Conservation (phyloP, 2,113 vertebrate genomes). For the Antechinus stuartii region DNA sequence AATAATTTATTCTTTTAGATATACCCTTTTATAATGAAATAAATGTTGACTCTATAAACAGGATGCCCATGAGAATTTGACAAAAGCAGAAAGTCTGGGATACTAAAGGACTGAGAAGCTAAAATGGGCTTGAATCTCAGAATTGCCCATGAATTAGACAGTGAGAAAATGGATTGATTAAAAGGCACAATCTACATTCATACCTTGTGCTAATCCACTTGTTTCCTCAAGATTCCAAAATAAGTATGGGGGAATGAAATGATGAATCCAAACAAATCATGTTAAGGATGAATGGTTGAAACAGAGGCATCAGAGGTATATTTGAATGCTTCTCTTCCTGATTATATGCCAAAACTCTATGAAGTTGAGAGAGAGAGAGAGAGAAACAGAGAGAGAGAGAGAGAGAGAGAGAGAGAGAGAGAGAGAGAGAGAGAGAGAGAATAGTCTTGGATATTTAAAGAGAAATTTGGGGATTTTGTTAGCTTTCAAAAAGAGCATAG, state of each 20-base stretch:
- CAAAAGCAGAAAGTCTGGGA: neutral
- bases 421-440: too few species aligned
- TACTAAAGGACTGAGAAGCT: conserved; percentile 27
- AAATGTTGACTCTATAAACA: neutral
- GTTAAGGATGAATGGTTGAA: neutral
- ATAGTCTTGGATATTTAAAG: too few species aligned
- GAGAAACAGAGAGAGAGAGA: too few species aligned
- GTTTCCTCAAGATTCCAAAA: neutral
- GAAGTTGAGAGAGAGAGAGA: neutral
- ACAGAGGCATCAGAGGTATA: neutral
- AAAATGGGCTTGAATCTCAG: conserved; percentile 30
- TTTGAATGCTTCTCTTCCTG: neutral
- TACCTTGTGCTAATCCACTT: neutral
- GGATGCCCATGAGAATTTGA: neutral
- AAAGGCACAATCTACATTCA: neutral
- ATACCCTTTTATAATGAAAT: neutral
- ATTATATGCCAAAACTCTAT: neutral
- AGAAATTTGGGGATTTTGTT: too few species aligned
- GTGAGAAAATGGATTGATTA: neutral
- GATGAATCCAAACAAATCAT: neutral
- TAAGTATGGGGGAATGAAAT: neutral
- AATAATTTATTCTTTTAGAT: neutral
- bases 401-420: too few species aligned
- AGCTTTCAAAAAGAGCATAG: too few species aligned
- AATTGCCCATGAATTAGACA: conserved; percentile 1